Evolutionary conservation across 2,888 invertebrate genomes (phyloP).

Genomic region (Artemia sp.): DNA sequence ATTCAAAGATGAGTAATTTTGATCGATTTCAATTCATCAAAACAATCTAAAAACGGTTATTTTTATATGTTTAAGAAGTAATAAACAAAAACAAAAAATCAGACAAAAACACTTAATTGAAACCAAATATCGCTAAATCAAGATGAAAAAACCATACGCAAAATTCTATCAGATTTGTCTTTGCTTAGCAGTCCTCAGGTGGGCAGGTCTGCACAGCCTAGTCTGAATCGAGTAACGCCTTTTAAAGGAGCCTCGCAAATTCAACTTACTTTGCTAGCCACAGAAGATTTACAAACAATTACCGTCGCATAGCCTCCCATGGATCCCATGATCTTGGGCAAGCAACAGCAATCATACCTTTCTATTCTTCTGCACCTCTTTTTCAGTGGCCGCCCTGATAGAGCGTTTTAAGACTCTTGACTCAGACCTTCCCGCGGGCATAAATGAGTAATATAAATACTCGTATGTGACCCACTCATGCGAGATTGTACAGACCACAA

Average conservation of each 20-base stretch:
- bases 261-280: not conserved
- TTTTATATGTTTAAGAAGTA: too few relatives aligned
- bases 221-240: slow-evolving; percentile 10
- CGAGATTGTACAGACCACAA: not conserved
- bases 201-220: not conserved
- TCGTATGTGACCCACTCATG: not conserved
- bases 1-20: too few relatives aligned
- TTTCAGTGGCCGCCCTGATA: slow-evolving; percentile 11
- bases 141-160: too few relatives aligned
- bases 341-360: not conserved
- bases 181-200: too few relatives aligned
- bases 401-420: slow-evolving; percentile 5
- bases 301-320: not conserved
- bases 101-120: too few relatives aligned
- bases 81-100: too few relatives aligned
- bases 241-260: slow-evolving; percentile 2
- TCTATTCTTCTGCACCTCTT: not conserved
- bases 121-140: too few relatives aligned
- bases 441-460: not conserved
- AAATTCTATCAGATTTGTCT: too few relatives aligned
- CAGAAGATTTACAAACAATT: not conserved
- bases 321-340: too few relatives aligned
- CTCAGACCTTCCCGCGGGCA: slow-evolving; percentile 14
- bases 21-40: too few relatives aligned
- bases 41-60: too few relatives aligned